A percentile compares a stretch with the other conserved stretches of the same genome.
phyloP scores from a whole-genome alignment of 1,140 invertebrate species.

The Bathynomus jamesi region DNA sequence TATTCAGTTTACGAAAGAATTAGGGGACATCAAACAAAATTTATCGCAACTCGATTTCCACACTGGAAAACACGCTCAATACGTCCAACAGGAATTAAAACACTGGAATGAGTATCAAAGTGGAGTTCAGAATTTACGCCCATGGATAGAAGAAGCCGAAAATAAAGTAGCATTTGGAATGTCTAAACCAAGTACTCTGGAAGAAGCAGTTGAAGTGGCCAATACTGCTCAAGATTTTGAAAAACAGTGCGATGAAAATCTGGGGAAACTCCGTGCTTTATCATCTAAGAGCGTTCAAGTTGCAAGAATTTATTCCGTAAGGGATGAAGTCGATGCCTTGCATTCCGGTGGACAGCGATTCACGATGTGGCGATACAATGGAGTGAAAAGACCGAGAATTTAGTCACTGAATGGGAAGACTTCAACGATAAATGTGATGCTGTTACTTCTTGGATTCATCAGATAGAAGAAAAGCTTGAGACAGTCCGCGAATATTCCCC shows the following conservation, averaged over 20 bases:
- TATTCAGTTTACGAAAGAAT: conserved; percentile 57
- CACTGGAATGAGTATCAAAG: conserved; percentile 77
- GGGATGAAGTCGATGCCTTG: conserved; percentile 72
- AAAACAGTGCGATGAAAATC: conserved; percentile 61
- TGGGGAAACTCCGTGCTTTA: conserved; percentile 40
- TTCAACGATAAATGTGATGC: conserved; percentile 49
- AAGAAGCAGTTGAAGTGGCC: conserved; percentile 69
- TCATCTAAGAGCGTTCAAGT: conserved; percentile 57
- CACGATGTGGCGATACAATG: conserved; percentile 64
- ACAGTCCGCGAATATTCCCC: conserved; percentile 31
- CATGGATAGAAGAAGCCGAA: conserved; percentile 81
- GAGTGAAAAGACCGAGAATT: conserved; percentile 63
- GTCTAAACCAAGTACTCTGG: conserved; percentile 54
- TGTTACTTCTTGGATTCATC: conserved; percentile 40
- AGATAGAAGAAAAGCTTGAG: conserved; percentile 39
- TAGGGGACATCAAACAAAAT: conserved; percentile 54
- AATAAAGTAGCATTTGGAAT: conserved; percentile 59
- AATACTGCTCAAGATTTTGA: conserved; percentile 57
- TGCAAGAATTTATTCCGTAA: conserved; percentile 59
- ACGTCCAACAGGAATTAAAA: conserved; percentile 63
- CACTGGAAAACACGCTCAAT: conserved; percentile 61
- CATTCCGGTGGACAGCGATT: conserved; percentile 65
- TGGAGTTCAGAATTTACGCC: conserved; percentile 63
- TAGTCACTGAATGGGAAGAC: conserved; percentile 69
- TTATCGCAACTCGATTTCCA: conserved; percentile 60